Conservation (phyloP, 2,113 vertebrate species). For the Oryzias curvinotus region DNA sequence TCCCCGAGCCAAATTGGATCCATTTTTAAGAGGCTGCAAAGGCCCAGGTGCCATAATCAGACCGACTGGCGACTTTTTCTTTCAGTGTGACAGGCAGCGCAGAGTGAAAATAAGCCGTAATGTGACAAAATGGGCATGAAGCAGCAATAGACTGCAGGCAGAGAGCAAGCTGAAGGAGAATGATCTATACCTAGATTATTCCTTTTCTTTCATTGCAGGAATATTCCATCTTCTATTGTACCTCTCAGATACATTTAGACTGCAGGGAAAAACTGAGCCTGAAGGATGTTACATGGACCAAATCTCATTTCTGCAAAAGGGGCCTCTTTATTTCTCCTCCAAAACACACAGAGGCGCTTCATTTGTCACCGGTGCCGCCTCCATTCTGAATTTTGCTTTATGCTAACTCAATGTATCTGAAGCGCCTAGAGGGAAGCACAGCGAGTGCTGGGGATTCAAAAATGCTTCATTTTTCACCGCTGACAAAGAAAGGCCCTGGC, state of each 20-base stretch:
- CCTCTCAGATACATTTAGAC: constrained; percentile 41
- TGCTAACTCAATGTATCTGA: constrained; percentile 71
- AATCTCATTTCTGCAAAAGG: constrained; percentile 61
- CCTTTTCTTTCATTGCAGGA: constrained; percentile 23
- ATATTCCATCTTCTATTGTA: constrained; percentile 50
- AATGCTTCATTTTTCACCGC: constrained; percentile 67
- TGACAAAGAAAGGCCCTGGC: constrained; percentile 58
- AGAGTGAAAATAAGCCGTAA: constrained; percentile 54
- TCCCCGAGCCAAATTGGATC: constrained; percentile 54
- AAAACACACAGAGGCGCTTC: constrained; percentile 62
- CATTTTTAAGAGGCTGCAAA: constrained; percentile 50
- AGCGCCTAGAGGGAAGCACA: constrained; percentile 62
- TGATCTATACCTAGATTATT: constrained; percentile 53
- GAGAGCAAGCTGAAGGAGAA: constrained; percentile 43
- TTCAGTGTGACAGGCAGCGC: constrained; percentile 24
- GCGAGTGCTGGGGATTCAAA: constrained; percentile 50
- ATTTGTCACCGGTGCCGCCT: constrained; percentile 64
- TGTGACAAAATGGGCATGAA: constrained; percentile 50
- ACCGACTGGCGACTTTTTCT: constrained; percentile 36
- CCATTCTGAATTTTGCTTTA: constrained; percentile 67
- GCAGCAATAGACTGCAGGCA: constrained; percentile 31
- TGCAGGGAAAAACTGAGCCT: constrained; percentile 34
- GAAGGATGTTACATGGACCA: constrained; percentile 48
- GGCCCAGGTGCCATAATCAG: constrained; percentile 40
- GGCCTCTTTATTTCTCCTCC: constrained; percentile 57